Evolutionary conservation across 2,113 vertebrate genomes (phyloP).

Genomic region (Clinocottus analis): DNA sequence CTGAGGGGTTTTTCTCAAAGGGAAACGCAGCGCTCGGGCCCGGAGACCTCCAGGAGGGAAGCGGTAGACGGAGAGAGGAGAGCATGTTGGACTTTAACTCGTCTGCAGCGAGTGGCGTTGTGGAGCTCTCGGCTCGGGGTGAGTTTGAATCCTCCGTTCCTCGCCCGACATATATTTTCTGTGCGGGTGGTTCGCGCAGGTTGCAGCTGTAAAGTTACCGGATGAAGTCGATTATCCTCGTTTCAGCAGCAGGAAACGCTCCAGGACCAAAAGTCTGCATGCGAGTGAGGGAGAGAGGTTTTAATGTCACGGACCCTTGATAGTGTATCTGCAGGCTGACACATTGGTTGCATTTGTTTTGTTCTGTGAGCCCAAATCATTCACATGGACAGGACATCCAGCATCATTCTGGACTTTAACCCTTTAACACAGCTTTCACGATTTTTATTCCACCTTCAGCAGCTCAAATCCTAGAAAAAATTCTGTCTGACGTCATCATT

Average conservation of each 20-base stretch:
- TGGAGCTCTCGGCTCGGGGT: constrained; percentile 13
- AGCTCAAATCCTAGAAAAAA: background rate
- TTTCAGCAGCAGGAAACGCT: constrained; percentile 46
- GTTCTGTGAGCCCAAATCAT: background rate
- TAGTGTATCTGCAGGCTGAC: background rate
- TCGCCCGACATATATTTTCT: constrained; percentile 22
- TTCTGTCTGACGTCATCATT: background rate
- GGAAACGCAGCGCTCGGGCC: constrained; percentile 29
- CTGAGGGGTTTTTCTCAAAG: background rate
- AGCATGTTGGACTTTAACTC: constrained; percentile 27
- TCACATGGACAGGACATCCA: background rate
- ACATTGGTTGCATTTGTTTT: background rate
- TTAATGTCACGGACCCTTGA: constrained; percentile 12
- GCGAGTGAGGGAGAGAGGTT: constrained; percentile 17
- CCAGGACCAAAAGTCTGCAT: constrained; percentile 42
- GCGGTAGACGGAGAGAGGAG: constrained; percentile 14
- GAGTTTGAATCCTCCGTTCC: constrained; percentile 33
- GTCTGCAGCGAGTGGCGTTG: constrained; percentile 11
- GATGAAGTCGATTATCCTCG: constrained; percentile 36
- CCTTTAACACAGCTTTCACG: background rate
- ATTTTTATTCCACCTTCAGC: background rate
- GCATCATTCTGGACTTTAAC: background rate
- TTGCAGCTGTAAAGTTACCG: constrained; percentile 41
- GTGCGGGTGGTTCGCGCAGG: constrained; percentile 26
- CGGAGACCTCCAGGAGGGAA: constrained; percentile 12